Evolutionary conservation across 2,113 vertebrate species (phyloP).

Genomic region (Noturus placidus): DNA sequence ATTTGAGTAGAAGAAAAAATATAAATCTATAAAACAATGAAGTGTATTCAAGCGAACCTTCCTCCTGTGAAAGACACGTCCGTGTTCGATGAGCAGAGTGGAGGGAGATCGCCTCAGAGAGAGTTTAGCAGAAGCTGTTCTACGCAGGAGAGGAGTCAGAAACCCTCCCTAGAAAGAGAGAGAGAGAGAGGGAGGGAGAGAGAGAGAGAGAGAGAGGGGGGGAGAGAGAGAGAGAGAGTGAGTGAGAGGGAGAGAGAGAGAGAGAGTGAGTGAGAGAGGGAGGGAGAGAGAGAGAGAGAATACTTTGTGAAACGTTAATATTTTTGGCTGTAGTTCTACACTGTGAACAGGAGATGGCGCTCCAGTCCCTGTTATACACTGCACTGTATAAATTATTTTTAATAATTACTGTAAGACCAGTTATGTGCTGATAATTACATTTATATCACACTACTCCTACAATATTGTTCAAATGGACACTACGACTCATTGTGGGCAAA

Average conservation of each 20-base stretch:
- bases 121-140: slow-evolving; percentile 71
- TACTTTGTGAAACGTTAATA: too few species aligned
- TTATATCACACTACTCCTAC: not conserved
- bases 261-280: too few species aligned
- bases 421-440: not conserved
- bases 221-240: not conserved
- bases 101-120: slow-evolving; percentile 69
- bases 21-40: not conserved
- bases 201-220: not conserved
- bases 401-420: not conserved
- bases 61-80: slow-evolving; percentile 72
- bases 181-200: not conserved
- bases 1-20: not conserved
- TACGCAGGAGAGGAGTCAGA: slow-evolving; percentile 74
- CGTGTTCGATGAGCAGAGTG: slow-evolving; percentile 60
- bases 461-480: not conserved
- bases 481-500: not conserved
- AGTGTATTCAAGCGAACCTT: slow-evolving; percentile 56
- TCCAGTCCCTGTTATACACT: not conserved
- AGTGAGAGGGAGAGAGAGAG: not conserved
- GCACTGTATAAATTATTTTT: not conserved
- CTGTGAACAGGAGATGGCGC: not conserved
- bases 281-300: not conserved
- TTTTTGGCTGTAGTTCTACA: not conserved
- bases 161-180: slow-evolving; percentile 65